phyloP scores from a whole-genome alignment of 2,797 vertebrate species.

The Anguilla obscura region DNA sequence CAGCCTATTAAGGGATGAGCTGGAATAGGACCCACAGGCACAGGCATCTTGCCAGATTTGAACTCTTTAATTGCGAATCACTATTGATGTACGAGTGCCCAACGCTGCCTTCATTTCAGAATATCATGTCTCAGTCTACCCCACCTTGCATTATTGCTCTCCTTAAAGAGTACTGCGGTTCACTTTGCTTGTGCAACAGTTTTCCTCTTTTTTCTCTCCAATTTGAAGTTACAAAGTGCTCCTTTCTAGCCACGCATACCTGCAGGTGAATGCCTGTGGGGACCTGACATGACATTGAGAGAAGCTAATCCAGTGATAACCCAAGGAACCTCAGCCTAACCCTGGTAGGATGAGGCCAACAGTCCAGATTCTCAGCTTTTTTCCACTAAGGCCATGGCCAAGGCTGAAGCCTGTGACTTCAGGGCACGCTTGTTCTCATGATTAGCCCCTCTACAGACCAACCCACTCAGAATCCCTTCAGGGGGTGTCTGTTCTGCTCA shows the following conservation, averaged over 20 bases:
- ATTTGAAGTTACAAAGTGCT: not conserved
- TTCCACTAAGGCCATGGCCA: not conserved
- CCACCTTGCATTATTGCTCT: not conserved
- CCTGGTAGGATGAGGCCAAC: not conserved
- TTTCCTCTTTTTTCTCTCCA: not conserved
- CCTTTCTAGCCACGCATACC: not conserved
- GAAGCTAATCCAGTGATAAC: not conserved
- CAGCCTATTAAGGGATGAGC: slow-evolving; percentile 4
- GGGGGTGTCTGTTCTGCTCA: not conserved
- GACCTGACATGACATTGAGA: not conserved
- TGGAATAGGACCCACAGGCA: not conserved
- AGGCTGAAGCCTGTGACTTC: not conserved
- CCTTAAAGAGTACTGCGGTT: not conserved
- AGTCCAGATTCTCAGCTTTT: too few relatives aligned
- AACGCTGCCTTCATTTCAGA: not conserved
- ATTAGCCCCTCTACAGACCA: not conserved
- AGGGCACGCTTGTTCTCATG: not conserved
- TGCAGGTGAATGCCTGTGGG: not conserved
- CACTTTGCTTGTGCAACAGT: not conserved
- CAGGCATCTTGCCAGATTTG: slow-evolving; percentile 2
- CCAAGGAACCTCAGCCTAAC: not conserved
- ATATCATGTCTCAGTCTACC: not conserved
- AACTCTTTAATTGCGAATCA: slow-evolving; percentile 24
- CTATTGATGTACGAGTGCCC: not conserved
- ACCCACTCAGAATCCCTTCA: not conserved